These are phyloP conservation scores for Temnothorax longispinosus DNA, from an alignment of 1,140 invertebrate species.

Conservation along the genomic window DNA sequence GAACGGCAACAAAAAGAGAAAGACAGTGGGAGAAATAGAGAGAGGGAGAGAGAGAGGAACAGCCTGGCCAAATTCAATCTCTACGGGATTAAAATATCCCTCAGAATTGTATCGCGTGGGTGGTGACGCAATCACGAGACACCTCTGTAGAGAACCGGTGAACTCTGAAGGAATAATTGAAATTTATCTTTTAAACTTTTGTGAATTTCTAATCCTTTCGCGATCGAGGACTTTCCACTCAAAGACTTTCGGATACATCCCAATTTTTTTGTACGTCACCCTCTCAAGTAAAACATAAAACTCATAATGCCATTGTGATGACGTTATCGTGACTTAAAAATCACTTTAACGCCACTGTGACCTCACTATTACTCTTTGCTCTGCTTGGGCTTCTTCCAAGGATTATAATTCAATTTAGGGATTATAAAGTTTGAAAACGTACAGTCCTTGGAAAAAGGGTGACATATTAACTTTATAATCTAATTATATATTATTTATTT, in stretches of 20 bases:
- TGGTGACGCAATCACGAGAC: conserved; percentile 22
- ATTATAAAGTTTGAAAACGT: too few species aligned
- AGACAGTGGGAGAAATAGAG: neutral
- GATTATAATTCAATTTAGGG: too few species aligned
- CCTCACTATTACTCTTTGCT: too few species aligned
- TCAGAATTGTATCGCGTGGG: conserved; percentile 1
- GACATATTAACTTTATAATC: neutral
- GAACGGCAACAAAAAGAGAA: conserved; percentile 7
- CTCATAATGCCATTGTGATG: too few species aligned
- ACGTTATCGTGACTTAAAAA: too few species aligned
- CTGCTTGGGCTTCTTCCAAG: neutral
- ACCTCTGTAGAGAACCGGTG: neutral
- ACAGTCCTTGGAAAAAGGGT: too few species aligned
- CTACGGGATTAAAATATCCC: conserved; percentile 63
- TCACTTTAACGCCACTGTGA: too few species aligned
- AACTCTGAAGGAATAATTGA: conserved; percentile 4
- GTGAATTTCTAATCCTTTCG: neutral
- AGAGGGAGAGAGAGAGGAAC: neutral
- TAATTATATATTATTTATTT: neutral
- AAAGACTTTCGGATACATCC: neutral
- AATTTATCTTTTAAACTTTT: neutral
- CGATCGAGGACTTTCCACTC: neutral
- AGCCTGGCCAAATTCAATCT: conserved; percentile 71
- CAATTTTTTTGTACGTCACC: neutral
- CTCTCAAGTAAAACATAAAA: too few species aligned